phyloP scores from a whole-genome alignment of 30 jellyfish, hydroid and myxozoan species.

The Turritopsis rubra region DNA sequence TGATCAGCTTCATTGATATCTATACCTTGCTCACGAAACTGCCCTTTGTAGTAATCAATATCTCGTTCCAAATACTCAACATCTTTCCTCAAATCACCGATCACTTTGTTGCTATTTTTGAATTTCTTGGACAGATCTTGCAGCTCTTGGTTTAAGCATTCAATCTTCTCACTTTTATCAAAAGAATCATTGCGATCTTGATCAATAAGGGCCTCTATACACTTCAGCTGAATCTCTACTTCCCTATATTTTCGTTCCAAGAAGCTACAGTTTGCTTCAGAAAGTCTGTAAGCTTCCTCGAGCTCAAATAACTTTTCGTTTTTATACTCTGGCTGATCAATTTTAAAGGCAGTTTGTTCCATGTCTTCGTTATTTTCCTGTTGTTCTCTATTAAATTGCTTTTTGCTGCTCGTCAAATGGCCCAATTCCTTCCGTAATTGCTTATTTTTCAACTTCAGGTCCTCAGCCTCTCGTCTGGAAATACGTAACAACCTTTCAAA shows the following conservation, averaged over 20 bases:
- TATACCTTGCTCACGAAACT: neutral
- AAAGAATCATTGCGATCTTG: slow-evolving; percentile 6
- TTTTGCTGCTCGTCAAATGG: neutral
- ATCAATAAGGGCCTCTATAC: neutral
- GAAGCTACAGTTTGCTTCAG: slow-evolving; percentile 18
- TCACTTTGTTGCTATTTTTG: neutral
- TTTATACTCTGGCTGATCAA: neutral
- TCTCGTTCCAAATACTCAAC: slow-evolving; percentile 20
- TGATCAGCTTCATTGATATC: neutral
- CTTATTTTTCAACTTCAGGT: neutral
- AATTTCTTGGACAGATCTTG: neutral
- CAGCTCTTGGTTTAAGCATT: slow-evolving; percentile 4
- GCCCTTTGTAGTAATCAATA: slow-evolving; percentile 1
- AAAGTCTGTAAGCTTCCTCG: slow-evolving; percentile 13
- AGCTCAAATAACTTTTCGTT: slow-evolving; percentile 4
- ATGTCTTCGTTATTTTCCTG: neutral
- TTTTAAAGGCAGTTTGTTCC: neutral
- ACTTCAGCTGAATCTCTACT: neutral
- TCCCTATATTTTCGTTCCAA: neutral
- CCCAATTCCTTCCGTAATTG: neutral
- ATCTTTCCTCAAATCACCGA: slow-evolving; percentile 4
- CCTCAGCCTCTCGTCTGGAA: slow-evolving; percentile 3
- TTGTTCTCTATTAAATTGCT: neutral
- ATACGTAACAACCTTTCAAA: slow-evolving; percentile 12
- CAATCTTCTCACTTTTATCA: slow-evolving; percentile 14